These are phyloP conservation scores for Chondrilla cf. caribensis DNA, from an alignment of 37 sponge, comb jelly and placozoan species.

Conservation along the genomic window DNA sequence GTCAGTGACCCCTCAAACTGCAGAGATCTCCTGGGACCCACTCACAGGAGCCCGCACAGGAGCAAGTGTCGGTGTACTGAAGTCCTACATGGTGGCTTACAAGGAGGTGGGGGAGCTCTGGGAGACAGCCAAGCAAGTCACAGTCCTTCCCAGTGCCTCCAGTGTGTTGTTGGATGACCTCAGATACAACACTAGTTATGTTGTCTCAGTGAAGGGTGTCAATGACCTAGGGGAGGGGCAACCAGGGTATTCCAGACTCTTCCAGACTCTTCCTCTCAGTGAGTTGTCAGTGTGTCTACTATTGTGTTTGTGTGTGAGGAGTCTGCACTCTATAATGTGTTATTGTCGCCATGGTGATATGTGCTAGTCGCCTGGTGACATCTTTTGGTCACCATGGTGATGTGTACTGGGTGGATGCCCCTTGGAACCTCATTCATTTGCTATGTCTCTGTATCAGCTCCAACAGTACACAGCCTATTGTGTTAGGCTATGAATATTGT, in stretches of 20 bases:
- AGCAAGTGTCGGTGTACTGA: not conserved
- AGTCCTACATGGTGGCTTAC: not conserved
- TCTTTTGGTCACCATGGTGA: too few species aligned
- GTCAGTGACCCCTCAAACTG: not conserved
- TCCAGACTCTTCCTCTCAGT: not conserved
- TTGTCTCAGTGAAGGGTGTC: not conserved
- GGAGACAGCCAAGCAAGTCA: not conserved
- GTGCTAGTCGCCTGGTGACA: too few species aligned
- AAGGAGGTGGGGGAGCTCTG: not conserved
- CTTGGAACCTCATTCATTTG: too few species aligned
- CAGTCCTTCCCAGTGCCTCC: too few species aligned
- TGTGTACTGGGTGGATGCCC: too few species aligned
- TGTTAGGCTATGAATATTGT: too few species aligned
- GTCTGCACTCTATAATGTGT: too few species aligned
- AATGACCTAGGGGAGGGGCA: slow-evolving; percentile 9
- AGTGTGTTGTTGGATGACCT: not conserved
- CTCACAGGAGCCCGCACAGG: not conserved
- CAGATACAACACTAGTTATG: not conserved
- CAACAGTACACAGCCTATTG: too few species aligned
- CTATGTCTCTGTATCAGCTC: too few species aligned
- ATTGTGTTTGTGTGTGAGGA: too few species aligned
- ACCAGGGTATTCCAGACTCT: not conserved
- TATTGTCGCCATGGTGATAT: too few species aligned
- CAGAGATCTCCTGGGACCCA: not conserved
- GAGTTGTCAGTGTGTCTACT: not conserved